Evolutionary conservation across 2,797 vertebrate genomes (phyloP), one percentile per base, ranked within the genome.

Genomic region (Lithobates sylvaticus): DNA sequence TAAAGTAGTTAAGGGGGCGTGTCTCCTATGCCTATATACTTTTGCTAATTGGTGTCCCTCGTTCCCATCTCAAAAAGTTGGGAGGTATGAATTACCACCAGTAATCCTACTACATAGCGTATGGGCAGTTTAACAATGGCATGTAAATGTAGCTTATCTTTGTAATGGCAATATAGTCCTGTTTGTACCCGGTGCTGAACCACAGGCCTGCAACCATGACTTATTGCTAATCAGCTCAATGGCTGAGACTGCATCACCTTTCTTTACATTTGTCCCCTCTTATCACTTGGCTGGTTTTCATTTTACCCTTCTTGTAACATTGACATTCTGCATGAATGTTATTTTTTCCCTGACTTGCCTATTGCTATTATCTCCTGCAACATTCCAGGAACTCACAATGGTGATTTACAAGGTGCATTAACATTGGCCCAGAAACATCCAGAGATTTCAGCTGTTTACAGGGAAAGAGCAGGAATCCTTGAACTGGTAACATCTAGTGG

Each of bases 321-420:
- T 86, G 85, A 86, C 85, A 83, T 73, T 65, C 36, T 68, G 44
- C 78, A 77, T 64, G 67, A 76, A 82, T 82, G 85, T 86, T 82
- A 77, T 83, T 77, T 71, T 39, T 77, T 82, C 68, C 73, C 79
- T 26, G 47, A 39, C 50, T 67, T 47, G 2, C 47, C 67, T 50
- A 68, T 79, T 71, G 16, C 64, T 39, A 82, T 81, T 86, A 81
- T 85, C 54, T 75, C 54, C 47, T 61, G 36, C 23, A 13, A 78
- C 83, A 84, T 77, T 77, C 79, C 79, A 68, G 73, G 79, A 82
- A 76, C 64, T 71, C 13, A 29, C 32, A 29, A 44, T 50, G 65
- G 26, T 67, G 65, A 69, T 86, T 76, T 68, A 75, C 54, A 68
- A 75, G 61, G n/a, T 21, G n/a, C 36, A 84, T 78, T 72, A n/a